A percentile compares a stretch with the other conserved stretches of the same genome.
phyloP scores from a whole-genome alignment of 2,113 vertebrate genomes.

The Calonectris borealis region DNA sequence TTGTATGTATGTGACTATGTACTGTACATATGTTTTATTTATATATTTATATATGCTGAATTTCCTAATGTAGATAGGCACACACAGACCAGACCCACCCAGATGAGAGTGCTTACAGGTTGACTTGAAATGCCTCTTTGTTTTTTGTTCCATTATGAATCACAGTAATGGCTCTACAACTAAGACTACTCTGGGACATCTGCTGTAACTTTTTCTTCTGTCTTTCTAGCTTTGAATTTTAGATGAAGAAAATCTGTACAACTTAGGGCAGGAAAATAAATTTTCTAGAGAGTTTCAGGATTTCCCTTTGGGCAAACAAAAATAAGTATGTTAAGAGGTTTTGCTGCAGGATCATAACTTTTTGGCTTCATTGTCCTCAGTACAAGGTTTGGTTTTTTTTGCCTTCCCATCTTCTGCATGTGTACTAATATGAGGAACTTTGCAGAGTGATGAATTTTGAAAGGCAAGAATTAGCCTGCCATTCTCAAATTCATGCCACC shows the following conservation, averaged over 20 bases:
- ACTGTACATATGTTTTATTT: constrained; percentile 74
- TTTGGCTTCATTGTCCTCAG: neutral
- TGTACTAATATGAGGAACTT: neutral
- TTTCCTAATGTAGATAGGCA: constrained; percentile 61
- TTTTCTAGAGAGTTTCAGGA: neutral
- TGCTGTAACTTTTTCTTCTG: neutral
- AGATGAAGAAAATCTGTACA: neutral
- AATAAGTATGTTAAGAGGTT: neutral
- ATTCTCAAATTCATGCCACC: neutral
- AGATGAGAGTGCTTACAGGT: neutral
- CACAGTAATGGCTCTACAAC: neutral
- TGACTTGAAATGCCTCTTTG: neutral
- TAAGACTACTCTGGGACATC: neutral
- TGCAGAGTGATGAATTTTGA: neutral
- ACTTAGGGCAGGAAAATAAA: neutral
- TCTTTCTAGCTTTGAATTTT: neutral
- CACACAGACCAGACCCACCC: neutral
- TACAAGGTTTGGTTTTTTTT: neutral
- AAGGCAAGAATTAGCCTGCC: neutral
- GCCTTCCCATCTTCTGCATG: neutral
- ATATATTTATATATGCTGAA: constrained; percentile 75
- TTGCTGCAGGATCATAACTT: neutral
- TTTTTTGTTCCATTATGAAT: neutral
- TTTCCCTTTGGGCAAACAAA: neutral
- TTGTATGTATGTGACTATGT: constrained; percentile 56